phyloP scores from a whole-genome alignment of 53 echinoderm and acorn worm genomes.

The Echinarachnius parma region DNA sequence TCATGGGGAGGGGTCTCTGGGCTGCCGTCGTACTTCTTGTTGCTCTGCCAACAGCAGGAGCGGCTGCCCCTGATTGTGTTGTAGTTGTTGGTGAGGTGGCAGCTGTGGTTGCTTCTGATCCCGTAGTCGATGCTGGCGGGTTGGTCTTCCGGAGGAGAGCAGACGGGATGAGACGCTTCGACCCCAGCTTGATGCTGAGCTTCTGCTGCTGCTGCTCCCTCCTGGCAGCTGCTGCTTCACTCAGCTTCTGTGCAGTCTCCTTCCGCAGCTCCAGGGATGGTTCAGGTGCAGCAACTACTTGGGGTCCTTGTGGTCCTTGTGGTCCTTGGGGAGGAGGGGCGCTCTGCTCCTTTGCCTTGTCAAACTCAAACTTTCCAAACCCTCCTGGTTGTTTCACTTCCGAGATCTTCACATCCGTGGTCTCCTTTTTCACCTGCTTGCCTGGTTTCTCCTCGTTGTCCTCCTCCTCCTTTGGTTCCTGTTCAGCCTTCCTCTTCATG shows the following conservation, averaged over 20 bases:
- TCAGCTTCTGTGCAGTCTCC: background rate
- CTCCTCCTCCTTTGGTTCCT: conserved; percentile 22
- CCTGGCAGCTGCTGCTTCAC: conserved; percentile 5
- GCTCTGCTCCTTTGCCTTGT: conserved; percentile 6
- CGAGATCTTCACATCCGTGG: conserved; percentile 29
- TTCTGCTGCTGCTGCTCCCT: conserved; percentile 21
- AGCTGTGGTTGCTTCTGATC: background rate
- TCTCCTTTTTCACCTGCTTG: conserved; percentile 42
- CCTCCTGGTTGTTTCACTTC: conserved; percentile 8
- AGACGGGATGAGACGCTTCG: conserved; percentile 29
- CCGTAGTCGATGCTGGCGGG: conserved; percentile 2
- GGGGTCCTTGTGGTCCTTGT: background rate
- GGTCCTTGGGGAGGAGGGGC: background rate
- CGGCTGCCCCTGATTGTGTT: background rate
- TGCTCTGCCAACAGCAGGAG: background rate
- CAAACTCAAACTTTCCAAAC: conserved; percentile 38
- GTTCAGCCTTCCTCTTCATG: conserved; percentile 48
- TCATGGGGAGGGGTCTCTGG: conserved; percentile 14
- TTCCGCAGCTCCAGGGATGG: conserved; percentile 28
- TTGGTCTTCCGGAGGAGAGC: conserved; percentile 24
- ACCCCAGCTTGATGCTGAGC: conserved; percentile 29
- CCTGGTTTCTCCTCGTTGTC: conserved; percentile 39
- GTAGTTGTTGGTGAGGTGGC: conserved; percentile 11
- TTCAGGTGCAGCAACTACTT: background rate
- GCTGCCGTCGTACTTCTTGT: background rate